phyloP scores from a whole-genome alignment of 2,113 vertebrate genomes.

The Todiramphus chloris region DNA sequence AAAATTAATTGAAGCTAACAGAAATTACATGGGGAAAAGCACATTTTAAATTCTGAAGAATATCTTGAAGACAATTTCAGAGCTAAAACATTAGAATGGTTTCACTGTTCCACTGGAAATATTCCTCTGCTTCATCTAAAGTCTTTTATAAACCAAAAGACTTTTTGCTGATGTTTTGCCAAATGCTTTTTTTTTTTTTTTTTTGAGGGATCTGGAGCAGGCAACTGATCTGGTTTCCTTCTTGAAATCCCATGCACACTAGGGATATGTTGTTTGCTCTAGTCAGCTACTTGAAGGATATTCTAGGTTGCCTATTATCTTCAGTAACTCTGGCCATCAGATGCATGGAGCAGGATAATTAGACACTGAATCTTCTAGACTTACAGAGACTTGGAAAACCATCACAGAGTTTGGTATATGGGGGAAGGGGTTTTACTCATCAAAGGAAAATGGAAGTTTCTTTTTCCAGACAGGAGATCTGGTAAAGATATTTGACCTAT shows the following conservation, averaged over 20 bases:
- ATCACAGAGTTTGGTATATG: background rate
- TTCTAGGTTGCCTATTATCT: background rate
- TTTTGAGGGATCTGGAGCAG: background rate
- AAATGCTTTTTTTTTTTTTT: slow-evolving; percentile 2
- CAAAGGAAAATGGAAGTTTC: background rate
- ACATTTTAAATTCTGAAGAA: background rate
- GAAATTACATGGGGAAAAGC: background rate
- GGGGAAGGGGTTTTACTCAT: background rate
- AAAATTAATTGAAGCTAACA: background rate
- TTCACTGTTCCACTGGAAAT: background rate
- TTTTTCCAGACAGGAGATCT: background rate
- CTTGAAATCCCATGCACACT: background rate
- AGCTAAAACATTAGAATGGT: background rate
- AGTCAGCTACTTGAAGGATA: background rate
- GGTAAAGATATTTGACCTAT: background rate
- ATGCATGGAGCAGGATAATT: background rate
- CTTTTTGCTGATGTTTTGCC: background rate
- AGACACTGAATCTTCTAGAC: background rate
- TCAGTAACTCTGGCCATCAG: background rate
- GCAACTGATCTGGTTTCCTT: background rate
- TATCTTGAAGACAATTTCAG: background rate
- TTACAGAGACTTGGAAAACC: background rate
- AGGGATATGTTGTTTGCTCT: background rate
- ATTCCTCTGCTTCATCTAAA: background rate
- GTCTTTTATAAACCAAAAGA: background rate